Base-by-base conservation (phyloP, 2,888 invertebrate species). In the Habroteleia sp. region DNA sequence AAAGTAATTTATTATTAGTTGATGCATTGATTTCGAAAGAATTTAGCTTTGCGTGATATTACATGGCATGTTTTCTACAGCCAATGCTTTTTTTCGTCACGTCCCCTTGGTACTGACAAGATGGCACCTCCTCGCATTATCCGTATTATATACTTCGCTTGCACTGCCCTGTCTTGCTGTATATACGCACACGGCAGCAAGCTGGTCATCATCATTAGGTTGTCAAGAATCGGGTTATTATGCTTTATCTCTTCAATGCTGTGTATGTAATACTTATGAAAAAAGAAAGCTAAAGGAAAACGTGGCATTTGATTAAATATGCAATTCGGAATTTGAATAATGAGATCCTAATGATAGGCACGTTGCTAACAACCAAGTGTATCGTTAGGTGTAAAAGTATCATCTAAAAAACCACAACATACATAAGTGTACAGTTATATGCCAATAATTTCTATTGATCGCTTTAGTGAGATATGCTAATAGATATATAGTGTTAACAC, bases 181-280 rank as follows among this genome's bases (percentile, higher is more conserved):
- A 80, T 79, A 79, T 81, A 81, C 80, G 80, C 79, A 78, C 79
- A 80, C 80, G 81, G 82, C 81, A 82, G 84, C 84, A 85, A 85
- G 85, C 83, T 83, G 87, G 86, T 87, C 86, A 88, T 88, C 87
- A 88, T 88, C 88, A 87, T 88, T 88, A 88, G 84, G 84, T 85
- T 81, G 85, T 85, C 85, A 84, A 80, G 84, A 85, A 85, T 86
- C 83, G 84, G 83, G 85, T 84, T 85, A 88, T 88, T 88, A 88
- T 85, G 81, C 87, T 87, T 86, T 85, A 87, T 87, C 86, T 87
- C 82, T 77, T 81, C 80, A 81, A 79, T 79, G 81, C 81, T 81
- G 78, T 78, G 80, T 80, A 78, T 81, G 77, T 74, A 77, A 80
- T 79, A 80, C 83, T 83, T 84, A 83, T 76, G 79, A 71, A 73